Conservation (phyloP, 2,113 vertebrate genomes). For the Oryzias melastigma region DNA sequence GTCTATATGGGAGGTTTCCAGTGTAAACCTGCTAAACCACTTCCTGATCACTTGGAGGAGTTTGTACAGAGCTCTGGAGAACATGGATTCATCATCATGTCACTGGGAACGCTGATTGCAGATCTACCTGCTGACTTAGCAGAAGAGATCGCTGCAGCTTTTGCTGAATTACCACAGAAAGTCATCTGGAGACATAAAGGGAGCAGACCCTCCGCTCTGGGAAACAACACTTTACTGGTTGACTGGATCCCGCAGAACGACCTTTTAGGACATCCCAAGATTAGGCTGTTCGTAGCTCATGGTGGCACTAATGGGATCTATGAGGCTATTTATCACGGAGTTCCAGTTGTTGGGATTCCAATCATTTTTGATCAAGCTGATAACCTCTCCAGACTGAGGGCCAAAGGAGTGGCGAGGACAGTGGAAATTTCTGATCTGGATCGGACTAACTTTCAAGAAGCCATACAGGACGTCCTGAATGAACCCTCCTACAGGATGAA, state of each 20-base stretch:
- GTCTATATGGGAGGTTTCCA: slow-evolving; percentile 81
- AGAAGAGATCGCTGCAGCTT: slow-evolving; percentile 61
- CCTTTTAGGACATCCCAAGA: slow-evolving; percentile 70
- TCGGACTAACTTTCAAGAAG: slow-evolving; percentile 3
- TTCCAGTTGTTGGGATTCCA: slow-evolving; percentile 72
- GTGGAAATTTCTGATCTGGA: slow-evolving; percentile 37
- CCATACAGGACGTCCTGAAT: slow-evolving; percentile 58
- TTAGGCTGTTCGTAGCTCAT: slow-evolving; percentile 68
- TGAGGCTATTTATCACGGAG: slow-evolving; percentile 73
- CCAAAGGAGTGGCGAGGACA: slow-evolving; percentile 31
- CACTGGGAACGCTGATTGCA: slow-evolving; percentile 71
- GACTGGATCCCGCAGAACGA: slow-evolving; percentile 77
- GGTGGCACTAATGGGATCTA: slow-evolving; percentile 75
- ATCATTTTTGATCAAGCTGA: slow-evolving; percentile 59
- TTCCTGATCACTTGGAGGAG: slow-evolving; percentile 68
- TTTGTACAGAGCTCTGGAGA: slow-evolving; percentile 74
- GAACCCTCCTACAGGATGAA: slow-evolving; percentile 67
- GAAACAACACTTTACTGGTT: slow-evolving; percentile 70
- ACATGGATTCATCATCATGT: slow-evolving; percentile 75
- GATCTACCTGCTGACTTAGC: slow-evolving; percentile 59
- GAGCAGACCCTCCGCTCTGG: slow-evolving; percentile 50
- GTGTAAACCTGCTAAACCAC: slow-evolving; percentile 71
- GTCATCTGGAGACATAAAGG: slow-evolving; percentile 74
- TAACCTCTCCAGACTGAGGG: slow-evolving; percentile 57
- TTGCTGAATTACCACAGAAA: slow-evolving; percentile 72